These are phyloP conservation scores for Agrochola macilenta DNA, from an alignment of 2,888 invertebrate species.

Conservation along the genomic window DNA sequence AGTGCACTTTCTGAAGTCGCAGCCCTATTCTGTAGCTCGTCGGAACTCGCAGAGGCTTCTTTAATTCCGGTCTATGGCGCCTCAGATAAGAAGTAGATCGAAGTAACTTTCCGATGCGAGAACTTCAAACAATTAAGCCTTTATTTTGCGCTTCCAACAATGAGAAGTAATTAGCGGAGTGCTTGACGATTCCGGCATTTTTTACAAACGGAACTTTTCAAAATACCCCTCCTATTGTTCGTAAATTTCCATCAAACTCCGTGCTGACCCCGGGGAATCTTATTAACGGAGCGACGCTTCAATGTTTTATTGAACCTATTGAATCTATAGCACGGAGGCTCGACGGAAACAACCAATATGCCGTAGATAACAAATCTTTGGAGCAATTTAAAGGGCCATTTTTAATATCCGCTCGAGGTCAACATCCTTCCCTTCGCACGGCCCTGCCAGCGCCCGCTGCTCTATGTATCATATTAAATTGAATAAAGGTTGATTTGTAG, in stretches of 20 bases:
- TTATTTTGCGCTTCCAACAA: slow-evolving; percentile 83
- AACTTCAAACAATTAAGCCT: slow-evolving; percentile 86
- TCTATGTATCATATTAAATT: slow-evolving; percentile 81
- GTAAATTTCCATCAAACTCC: slow-evolving; percentile 76
- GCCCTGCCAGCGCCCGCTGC: slow-evolving; percentile 67
- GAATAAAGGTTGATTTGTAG: slow-evolving; percentile 84
- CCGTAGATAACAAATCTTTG: slow-evolving; percentile 82
- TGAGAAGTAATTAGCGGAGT: slow-evolving; percentile 85
- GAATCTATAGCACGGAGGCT: slow-evolving; percentile 74
- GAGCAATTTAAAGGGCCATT: slow-evolving; percentile 85
- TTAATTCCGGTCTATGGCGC: slow-evolving; percentile 71
- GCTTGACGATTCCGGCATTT: slow-evolving; percentile 75
- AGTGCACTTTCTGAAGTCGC: slow-evolving; percentile 55
- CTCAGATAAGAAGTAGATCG: slow-evolving; percentile 73
- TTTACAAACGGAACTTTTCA: slow-evolving; percentile 77
- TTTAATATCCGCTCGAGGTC: slow-evolving; percentile 88
- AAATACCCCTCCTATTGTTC: slow-evolving; percentile 73
- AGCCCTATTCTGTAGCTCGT: slow-evolving; percentile 32
- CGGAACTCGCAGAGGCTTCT: slow-evolving; percentile 63
- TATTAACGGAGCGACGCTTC: slow-evolving; percentile 76
- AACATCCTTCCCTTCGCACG: slow-evolving; percentile 84
- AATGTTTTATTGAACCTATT: slow-evolving; percentile 70
- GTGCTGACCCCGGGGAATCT: slow-evolving; percentile 75
- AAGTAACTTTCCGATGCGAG: slow-evolving; percentile 77
- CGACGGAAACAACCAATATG: slow-evolving; percentile 83